Percentiles rank a stretch among this genome's conserved stretches.
Evolutionary conservation across 2,113 vertebrate species (phyloP).

Genomic region (Desmodus rotundus): DNA sequence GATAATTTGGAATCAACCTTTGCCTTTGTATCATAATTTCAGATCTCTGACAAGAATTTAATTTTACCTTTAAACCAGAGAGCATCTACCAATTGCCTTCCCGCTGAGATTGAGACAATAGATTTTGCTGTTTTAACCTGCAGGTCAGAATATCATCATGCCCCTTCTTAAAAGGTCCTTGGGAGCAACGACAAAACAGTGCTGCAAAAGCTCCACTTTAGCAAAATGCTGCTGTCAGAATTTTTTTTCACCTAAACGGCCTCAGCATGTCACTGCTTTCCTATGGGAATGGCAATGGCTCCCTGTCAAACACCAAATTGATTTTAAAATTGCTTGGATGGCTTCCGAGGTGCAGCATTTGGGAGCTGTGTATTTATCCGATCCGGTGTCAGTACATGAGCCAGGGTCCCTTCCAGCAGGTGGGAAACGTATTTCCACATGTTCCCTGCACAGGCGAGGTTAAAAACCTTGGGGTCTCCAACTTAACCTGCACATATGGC

Average conservation of each 20-base stretch:
- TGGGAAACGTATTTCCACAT: slow-evolving; percentile 56
- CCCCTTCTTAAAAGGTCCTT: slow-evolving; percentile 47
- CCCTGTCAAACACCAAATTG: slow-evolving; percentile 81
- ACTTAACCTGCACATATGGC: background rate
- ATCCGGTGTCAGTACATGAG: slow-evolving; percentile 61
- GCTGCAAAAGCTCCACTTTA: slow-evolving; percentile 30
- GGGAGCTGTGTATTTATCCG: slow-evolving; percentile 73
- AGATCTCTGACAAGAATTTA: background rate
- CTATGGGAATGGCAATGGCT: slow-evolving; percentile 68
- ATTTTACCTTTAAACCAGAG: background rate
- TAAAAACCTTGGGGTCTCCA: slow-evolving; percentile 1
- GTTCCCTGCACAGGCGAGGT: slow-evolving; percentile 39
- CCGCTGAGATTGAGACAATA: slow-evolving; percentile 25
- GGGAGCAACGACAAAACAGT: background rate
- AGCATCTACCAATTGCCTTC: background rate
- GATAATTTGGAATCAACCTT: background rate
- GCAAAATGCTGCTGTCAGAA: slow-evolving; percentile 63
- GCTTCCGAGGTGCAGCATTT: slow-evolving; percentile 67
- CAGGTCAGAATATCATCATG: background rate
- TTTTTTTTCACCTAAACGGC: slow-evolving; percentile 77
- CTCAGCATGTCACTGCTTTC: slow-evolving; percentile 72
- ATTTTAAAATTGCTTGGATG: slow-evolving; percentile 83
- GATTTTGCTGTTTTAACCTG: slow-evolving; percentile 48
- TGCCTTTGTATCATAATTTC: background rate
- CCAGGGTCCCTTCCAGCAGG: slow-evolving; percentile 35